Evolutionary conservation across 1,140 invertebrate genomes (phyloP).

Genomic region (Eriocheir sinensis): DNA sequence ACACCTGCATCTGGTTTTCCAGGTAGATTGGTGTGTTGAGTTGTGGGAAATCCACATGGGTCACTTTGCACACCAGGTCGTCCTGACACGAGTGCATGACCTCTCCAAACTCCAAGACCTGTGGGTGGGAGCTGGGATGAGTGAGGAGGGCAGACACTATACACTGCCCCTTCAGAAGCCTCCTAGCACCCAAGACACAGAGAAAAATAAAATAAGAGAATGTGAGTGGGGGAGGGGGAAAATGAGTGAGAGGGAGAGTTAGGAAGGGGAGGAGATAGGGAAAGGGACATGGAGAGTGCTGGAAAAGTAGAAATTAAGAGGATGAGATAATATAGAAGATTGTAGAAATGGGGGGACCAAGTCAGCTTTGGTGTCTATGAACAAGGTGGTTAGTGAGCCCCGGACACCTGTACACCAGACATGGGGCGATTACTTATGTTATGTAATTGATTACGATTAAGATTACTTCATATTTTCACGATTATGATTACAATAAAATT

Average conservation of each 20-base stretch:
- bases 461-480: too few relatives aligned
- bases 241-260: not conserved
- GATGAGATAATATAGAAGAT: not conserved
- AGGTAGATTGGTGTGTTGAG: not conserved
- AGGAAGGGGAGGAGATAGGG: constrained; percentile 1
- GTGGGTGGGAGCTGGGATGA: not conserved
- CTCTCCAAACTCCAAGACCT: too few relatives aligned
- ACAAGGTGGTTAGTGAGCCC: not conserved
- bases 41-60: not conserved
- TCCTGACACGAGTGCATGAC: too few relatives aligned
- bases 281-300: not conserved
- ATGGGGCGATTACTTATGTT: too few relatives aligned
- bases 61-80: too few relatives aligned
- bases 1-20: too few relatives aligned
- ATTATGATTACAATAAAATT: too few relatives aligned
- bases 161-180: not conserved
- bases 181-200: not conserved
- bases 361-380: not conserved
- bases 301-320: not conserved
- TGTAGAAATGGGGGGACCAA: not conserved
- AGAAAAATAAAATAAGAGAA: not conserved
- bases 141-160: not conserved
- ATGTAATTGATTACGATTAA: not conserved
- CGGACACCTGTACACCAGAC: too few relatives aligned
- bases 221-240: too few relatives aligned